phyloP scores from a whole-genome alignment of 2,888 invertebrate species.

The Loripinus fragilis region DNA sequence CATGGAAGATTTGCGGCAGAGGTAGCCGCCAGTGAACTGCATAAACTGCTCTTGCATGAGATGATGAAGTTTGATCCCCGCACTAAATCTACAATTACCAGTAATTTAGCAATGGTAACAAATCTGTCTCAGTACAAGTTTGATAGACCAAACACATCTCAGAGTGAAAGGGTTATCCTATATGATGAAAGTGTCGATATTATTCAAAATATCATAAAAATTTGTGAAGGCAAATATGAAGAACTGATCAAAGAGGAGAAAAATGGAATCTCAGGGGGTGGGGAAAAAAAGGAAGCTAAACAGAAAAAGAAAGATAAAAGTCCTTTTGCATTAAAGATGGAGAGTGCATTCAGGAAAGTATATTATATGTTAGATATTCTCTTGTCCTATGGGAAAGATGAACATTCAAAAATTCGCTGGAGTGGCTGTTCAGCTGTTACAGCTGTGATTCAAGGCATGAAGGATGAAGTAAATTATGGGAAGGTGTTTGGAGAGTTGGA shows the following conservation, averaged over 20 bases:
- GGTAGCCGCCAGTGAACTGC: slow-evolving; percentile 78
- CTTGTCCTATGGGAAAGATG: slow-evolving; percentile 81
- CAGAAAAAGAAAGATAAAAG: slow-evolving; percentile 61
- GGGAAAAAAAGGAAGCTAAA: slow-evolving; percentile 16
- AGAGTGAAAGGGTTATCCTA: slow-evolving; percentile 67
- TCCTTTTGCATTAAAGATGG: slow-evolving; percentile 70
- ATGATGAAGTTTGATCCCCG: slow-evolving; percentile 80
- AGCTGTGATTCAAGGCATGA: slow-evolving; percentile 69
- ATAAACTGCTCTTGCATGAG: slow-evolving; percentile 77
- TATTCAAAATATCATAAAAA: slow-evolving; percentile 77
- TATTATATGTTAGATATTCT: slow-evolving; percentile 78
- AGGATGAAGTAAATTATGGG: slow-evolving; percentile 12
- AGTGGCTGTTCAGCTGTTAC: slow-evolving; percentile 81
- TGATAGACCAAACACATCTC: slow-evolving; percentile 67
- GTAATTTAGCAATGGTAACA: slow-evolving; percentile 65
- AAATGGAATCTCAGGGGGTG: slow-evolving; percentile 22
- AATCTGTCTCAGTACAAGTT: slow-evolving; percentile 69
- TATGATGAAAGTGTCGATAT: slow-evolving; percentile 73
- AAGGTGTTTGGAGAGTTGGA: slow-evolving; percentile 9
- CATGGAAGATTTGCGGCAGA: slow-evolving; percentile 80
- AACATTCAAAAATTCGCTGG: slow-evolving; percentile 81
- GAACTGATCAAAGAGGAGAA: slow-evolving; percentile 61
- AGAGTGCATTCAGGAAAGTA: slow-evolving; percentile 75
- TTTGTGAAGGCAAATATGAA: slow-evolving; percentile 77
- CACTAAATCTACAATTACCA: slow-evolving; percentile 71